Evolutionary conservation across 2,113 vertebrate species (phyloP), one percentile per base, ranked within the genome.

Genomic region (Rhabdomys dilectus): DNA sequence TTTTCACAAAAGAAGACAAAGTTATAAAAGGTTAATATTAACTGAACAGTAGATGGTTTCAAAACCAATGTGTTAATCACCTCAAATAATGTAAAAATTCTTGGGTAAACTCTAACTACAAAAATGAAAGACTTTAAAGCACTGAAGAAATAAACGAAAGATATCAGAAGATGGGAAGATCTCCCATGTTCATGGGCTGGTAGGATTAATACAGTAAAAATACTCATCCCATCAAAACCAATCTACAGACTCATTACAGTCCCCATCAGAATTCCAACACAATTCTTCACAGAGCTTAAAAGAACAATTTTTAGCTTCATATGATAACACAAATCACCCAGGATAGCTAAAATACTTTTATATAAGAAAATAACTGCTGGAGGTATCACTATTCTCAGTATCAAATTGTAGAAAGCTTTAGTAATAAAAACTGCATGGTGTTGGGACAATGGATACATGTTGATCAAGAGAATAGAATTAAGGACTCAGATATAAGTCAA

Each of bases 21-120:
- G 36, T 58, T 88, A 72, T 91, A 60, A 81, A 82, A 73, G 36
- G 24, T 84, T 89, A 91, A 89, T 72, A 80, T 95, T 96, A 94
- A 96, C 82, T 45, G 22, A 70, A 64, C 31, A 6, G 58, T 66
- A 48, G 8, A 21, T 42, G 8, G 9, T 76, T 85, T 89, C n/a
- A 81, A 94, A 92, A 80, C 5, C 26, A 58, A 42, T 31, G 5
- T 84, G 34, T 42, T 85, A 64, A 3, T 64, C 42, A 39, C 39
- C 51, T 85, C 81, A 85, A 31, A 45, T 42, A 85, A 45, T 21
- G 29, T 45, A 85, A 62, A 84, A 84, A 16, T 42, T 84, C 22
- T 84, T 42, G n/a, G 36, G 13, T 26, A 62, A 84, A 42, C 56
- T 26, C 13, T 84, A 84, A 84, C 36, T 3, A 62, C 4, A 24